Percentiles rank a stretch among this genome's conserved stretches.
Conservation (phyloP, 2,113 vertebrate species). For the Myotis brandtii region DNA sequence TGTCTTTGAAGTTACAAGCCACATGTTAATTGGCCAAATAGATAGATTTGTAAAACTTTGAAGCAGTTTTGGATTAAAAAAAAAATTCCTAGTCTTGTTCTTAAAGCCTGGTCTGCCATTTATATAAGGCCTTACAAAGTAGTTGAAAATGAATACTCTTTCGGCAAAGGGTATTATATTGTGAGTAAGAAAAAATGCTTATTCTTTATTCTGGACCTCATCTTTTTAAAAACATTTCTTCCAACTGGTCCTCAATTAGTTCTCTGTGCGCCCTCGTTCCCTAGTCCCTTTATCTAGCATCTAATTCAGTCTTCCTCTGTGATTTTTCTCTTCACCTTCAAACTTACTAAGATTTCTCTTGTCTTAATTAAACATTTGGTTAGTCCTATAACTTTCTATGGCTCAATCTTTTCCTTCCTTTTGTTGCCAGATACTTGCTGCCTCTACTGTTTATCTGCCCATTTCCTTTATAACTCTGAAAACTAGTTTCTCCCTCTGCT, state of each 20-base stretch:
- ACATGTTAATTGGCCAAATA: background rate
- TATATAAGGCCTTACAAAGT: conserved; percentile 35
- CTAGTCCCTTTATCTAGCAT: background rate
- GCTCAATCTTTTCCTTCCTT: background rate
- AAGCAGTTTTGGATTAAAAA: conserved; percentile 36
- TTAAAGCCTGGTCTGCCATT: conserved; percentile 40
- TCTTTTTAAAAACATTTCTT: conserved; percentile 40
- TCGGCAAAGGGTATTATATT: background rate
- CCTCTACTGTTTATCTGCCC: background rate
- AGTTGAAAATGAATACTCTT: conserved; percentile 44
- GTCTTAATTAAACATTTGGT: conserved; percentile 34
- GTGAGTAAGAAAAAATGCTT: conserved; percentile 41
- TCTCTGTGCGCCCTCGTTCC: background rate
- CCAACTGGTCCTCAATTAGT: background rate
- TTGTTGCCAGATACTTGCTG: conserved; percentile 27
- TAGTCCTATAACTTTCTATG: conserved; percentile 1
- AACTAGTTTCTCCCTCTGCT: conserved; percentile 12
- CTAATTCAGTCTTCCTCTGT: conserved; percentile 34
- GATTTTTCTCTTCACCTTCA: conserved; percentile 48
- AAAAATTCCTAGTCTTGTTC: background rate
- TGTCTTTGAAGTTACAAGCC: conserved; percentile 29
- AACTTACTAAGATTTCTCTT: conserved; percentile 38
- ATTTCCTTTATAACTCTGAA: conserved; percentile 10
- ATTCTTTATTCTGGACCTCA: conserved; percentile 43
- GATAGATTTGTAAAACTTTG: conserved; percentile 57